Percentiles rank a stretch among this genome's conserved stretches.
Conservation (phyloP, 2,888 invertebrate genomes). For the Cheilosia scutellata region DNA sequence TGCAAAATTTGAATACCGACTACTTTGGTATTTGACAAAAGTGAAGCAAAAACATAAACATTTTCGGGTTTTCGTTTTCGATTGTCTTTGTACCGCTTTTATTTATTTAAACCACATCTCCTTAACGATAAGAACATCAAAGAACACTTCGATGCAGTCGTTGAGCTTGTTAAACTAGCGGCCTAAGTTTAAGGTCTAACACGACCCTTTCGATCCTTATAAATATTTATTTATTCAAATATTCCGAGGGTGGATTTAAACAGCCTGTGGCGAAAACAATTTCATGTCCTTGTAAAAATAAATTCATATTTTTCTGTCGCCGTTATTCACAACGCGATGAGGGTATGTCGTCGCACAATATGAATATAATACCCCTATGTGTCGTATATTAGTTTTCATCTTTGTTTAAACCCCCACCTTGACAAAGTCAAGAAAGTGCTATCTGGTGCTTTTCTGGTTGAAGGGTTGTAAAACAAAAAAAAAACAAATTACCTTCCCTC, state of each 20-base stretch:
- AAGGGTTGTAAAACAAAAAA: constrained; percentile 60
- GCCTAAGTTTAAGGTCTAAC: constrained; percentile 66
- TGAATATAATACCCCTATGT: constrained; percentile 74
- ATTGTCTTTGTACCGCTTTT: constrained; percentile 25
- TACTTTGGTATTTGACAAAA: background rate
- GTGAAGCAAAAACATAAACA: background rate
- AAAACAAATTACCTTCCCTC: constrained; percentile 62
- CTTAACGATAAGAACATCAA: constrained; percentile 58
- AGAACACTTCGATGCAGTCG: constrained; percentile 54
- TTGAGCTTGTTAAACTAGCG: constrained; percentile 56
- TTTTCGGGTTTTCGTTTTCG: background rate
- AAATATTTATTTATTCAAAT: constrained; percentile 76
- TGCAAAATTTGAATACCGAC: background rate
- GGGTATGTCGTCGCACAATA: constrained; percentile 56
- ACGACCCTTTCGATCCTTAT: constrained; percentile 71
- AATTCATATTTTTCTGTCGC: constrained; percentile 51
- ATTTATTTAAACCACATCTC: constrained; percentile 9
- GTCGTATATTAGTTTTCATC: constrained; percentile 73
- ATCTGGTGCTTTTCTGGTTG: constrained; percentile 44
- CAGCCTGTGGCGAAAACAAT: constrained; percentile 73
- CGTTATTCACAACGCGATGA: too few species aligned
- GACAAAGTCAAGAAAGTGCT: constrained; percentile 40
- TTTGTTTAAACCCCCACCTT: constrained; percentile 33
- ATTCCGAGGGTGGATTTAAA: constrained; percentile 68
- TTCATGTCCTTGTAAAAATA: constrained; percentile 71